Conservation (phyloP, 2,113 vertebrate genomes). For the Spermophilus dauricus region DNA sequence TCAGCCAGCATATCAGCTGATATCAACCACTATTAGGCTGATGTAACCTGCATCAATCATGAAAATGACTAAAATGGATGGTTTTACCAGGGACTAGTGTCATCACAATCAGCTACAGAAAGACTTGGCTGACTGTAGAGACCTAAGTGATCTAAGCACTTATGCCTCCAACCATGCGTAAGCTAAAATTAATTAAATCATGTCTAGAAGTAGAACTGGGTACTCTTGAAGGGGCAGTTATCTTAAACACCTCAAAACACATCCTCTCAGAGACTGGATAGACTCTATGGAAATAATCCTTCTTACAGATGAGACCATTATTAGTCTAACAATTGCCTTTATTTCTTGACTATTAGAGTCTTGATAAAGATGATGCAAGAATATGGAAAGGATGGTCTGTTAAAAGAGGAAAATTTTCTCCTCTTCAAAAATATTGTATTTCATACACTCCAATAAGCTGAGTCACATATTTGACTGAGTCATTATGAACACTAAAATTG, state of each 20-base stretch:
- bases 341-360: not conserved
- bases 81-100: not conserved
- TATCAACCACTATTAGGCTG: slow-evolving; percentile 25
- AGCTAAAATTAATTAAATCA: slow-evolving; percentile 32
- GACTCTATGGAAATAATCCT: not conserved
- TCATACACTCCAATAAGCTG: not conserved
- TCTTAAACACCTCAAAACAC: slow-evolving; percentile 34
- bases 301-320: not conserved
- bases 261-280: not conserved
- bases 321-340: not conserved
- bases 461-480: not conserved
- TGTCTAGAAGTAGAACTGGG: not conserved
- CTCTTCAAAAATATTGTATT: not conserved
- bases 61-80: slow-evolving; percentile 40
- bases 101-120: not conserved
- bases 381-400: not conserved
- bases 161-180: not conserved
- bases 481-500: not conserved
- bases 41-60: slow-evolving; percentile 55
- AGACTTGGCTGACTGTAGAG: not conserved
- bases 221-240: not conserved
- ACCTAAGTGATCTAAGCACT: not conserved
- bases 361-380: not conserved
- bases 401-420: not conserved
- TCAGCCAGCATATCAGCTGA: slow-evolving; percentile 24